Evolutionary conservation across 2,888 invertebrate genomes (phyloP).

Genomic region (Aleiodes alternator): DNA sequence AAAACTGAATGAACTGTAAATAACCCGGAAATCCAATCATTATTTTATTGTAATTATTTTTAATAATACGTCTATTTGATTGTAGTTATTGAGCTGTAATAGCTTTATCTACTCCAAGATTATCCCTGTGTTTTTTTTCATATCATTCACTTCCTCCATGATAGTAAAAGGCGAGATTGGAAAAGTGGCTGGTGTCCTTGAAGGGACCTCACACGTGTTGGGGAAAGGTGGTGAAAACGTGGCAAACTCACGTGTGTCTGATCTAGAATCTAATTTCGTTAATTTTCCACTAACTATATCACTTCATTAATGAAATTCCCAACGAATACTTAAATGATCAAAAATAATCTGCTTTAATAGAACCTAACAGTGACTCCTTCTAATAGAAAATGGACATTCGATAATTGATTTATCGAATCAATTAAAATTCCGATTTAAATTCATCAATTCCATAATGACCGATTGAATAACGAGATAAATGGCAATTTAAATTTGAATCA

Average conservation of each 20-base stretch:
- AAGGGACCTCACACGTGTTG: slow-evolving; percentile 57
- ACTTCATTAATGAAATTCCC: no score
- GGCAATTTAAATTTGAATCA: not conserved
- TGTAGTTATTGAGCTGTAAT: slow-evolving; percentile 24
- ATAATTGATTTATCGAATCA: no score
- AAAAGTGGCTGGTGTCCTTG: slow-evolving; percentile 60
- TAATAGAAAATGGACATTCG: no score
- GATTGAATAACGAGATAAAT: no score
- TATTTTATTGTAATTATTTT: slow-evolving; percentile 9
- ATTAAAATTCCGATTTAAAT: no score
- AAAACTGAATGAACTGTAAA: slow-evolving; percentile 10
- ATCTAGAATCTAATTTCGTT: slow-evolving; percentile 37
- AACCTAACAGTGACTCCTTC: no score
- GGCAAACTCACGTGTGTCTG: slow-evolving; percentile 65
- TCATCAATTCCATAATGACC: no score
- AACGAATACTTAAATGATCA: no score
- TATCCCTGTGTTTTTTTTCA: not conserved
- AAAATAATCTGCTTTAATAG: no score
- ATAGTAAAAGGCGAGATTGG: slow-evolving; percentile 51
- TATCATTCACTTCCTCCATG: slow-evolving; percentile 60
- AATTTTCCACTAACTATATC: not conserved
- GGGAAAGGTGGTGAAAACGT: slow-evolving; percentile 65
- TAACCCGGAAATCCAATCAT: slow-evolving; percentile 30
- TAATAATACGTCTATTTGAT: slow-evolving; percentile 16
- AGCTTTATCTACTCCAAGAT: slow-evolving; percentile 2